Base-by-base conservation (phyloP, 2,888 invertebrate genomes). In the Tetramorium bicarinatum region DNA sequence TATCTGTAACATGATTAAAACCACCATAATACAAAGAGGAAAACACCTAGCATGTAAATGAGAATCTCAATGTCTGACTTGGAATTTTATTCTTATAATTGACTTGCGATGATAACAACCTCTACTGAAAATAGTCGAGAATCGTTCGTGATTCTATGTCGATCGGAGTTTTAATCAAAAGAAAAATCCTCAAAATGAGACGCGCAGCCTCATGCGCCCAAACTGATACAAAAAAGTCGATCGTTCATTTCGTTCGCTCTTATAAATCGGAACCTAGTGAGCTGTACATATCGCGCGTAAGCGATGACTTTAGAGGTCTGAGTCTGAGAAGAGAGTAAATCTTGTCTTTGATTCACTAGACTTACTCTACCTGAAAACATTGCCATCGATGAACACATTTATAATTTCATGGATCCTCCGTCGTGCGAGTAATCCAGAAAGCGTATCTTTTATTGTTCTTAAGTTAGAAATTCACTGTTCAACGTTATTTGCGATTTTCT, bases 391-490 rank as follows among this genome's bases (percentile, higher is more conserved):
- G 79, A 80, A 80, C 79, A 80, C 79, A 80, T 80, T 79, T 80
- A 56, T 71, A 38, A 34, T 54, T 82, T 75, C 81, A 56, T 82
- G 52, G 75, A 64, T 25, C 25, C 62, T 75, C 64, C 9, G 34
- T 47, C 34, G 41, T 44, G 9, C 44, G 76, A 82, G 76, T 62
- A 29, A 41, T 77, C 74, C 49, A 82, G 81, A 82, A 82, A 77
- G 62, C 64, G 77, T 77, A 77, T 52, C 71, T 69, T 82, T 82
- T 82, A 82, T 82, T 75, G 79, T 80, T 80, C 79, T 80, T 80
- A 80, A 47, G 71, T 80, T 80, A 80, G 59, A 80, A 80, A 80
- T 80, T 80, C 56, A 56, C 38, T 15, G 21, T 44, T 69, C 59
- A 72, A 71, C 47, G 72, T 71, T 71, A 54, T 80, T 74, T n/a